Percentiles rank a stretch among this genome's conserved stretches.
Conservation (phyloP, 2,888 invertebrate genomes). For the Therioaphis trifolii region DNA sequence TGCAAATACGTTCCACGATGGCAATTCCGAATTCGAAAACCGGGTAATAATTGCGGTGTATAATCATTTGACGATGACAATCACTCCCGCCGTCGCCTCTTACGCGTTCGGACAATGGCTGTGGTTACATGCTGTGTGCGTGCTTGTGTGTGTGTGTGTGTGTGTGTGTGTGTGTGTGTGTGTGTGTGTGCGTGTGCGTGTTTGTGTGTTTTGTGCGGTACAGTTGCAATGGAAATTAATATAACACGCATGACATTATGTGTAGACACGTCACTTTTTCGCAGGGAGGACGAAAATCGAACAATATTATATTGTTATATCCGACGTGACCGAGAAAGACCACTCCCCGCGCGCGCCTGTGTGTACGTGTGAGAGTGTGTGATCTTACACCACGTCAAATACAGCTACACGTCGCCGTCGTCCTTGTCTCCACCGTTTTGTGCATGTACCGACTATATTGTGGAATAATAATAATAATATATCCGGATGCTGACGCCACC, state of each 20-base stretch:
- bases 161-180: too few relatives aligned
- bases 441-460: background rate
- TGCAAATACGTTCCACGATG: constrained; percentile 12
- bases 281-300: constrained; percentile 36
- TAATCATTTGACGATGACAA: constrained; percentile 15
- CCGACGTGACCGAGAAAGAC: constrained; percentile 17
- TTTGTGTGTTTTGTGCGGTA: background rate
- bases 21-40: constrained; percentile 33
- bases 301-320: constrained; percentile 16
- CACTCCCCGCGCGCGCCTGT: background rate
- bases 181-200: too few relatives aligned
- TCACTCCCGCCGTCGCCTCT: background rate
- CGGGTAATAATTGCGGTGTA: constrained; percentile 9
- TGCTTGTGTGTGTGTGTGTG: too few relatives aligned
- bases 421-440: too few relatives aligned
- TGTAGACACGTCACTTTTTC: constrained; percentile 29
- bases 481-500: background rate
- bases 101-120: constrained; percentile 39
- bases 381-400: constrained; percentile 28
- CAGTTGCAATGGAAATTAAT: constrained; percentile 31
- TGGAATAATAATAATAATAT: background rate
- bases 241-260: background rate
- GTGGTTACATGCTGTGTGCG: background rate
- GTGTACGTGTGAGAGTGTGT: too few relatives aligned
- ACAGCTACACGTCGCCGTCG: background rate